Conservation (phyloP, 2,888 invertebrate species). For the Tethea ocularis region DNA sequence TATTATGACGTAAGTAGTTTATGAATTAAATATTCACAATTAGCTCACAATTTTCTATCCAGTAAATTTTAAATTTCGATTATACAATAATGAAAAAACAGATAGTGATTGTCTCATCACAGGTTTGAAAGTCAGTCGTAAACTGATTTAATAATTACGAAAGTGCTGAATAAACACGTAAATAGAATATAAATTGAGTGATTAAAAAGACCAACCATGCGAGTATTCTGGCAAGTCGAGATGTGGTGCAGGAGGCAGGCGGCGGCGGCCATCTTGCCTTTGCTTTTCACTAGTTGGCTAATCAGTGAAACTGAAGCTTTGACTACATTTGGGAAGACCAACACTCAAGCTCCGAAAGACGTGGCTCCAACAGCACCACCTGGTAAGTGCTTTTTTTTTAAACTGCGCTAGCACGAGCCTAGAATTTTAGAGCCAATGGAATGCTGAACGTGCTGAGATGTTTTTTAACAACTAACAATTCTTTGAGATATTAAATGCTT, state of each 20-base stretch:
- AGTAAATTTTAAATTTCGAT: neutral
- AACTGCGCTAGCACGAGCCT: neutral
- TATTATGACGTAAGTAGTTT: neutral
- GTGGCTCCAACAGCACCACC: slow-evolving; percentile 83
- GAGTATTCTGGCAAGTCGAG: slow-evolving; percentile 66
- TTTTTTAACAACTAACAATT: neutral
- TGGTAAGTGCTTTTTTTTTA: slow-evolving; percentile 76
- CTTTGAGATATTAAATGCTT: too few relatives aligned
- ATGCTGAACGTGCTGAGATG: too few relatives aligned
- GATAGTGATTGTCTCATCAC: neutral
- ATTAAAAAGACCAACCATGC: slow-evolving; percentile 48
- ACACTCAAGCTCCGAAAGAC: slow-evolving; percentile 82
- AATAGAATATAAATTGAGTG: slow-evolving; percentile 12
- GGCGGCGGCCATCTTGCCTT: slow-evolving; percentile 65
- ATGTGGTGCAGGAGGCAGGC: slow-evolving; percentile 74
- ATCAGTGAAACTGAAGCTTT: slow-evolving; percentile 84
- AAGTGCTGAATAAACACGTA: neutral
- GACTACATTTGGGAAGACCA: slow-evolving; percentile 88
- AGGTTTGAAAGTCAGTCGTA: neutral
- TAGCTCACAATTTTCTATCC: neutral
- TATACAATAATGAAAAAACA: neutral
- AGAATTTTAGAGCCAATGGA: too few relatives aligned
- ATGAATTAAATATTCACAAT: neutral
- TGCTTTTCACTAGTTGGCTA: slow-evolving; percentile 69
- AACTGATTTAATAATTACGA: neutral